These are phyloP conservation scores for Psilopogon haemacephalus DNA, from an alignment of 2,113 vertebrate genomes.

Conservation along the genomic window DNA sequence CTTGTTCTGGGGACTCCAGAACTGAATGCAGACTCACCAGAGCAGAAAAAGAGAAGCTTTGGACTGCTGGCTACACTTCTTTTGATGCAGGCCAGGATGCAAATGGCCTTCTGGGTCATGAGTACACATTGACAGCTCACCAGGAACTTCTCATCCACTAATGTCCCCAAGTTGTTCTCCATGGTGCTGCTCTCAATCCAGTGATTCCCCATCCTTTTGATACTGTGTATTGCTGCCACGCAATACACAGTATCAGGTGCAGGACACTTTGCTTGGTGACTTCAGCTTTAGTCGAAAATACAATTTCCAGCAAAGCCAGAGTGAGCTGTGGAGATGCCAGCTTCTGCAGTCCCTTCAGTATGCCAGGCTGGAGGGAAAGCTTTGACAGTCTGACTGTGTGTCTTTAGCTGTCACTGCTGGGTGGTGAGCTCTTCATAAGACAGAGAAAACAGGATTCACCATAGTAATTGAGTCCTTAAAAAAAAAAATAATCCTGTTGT, in stretches of 20 bases:
- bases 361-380: not conserved
- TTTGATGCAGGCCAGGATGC: not conserved
- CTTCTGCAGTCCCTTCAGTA: not conserved
- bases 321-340: not conserved
- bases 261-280: not conserved
- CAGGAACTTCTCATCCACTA: not conserved
- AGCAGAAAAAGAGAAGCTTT: not conserved
- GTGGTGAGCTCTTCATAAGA: not conserved
- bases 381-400: not conserved
- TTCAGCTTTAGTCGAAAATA: not conserved
- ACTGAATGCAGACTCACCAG: not conserved
- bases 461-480: not conserved
- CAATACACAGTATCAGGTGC: too few species aligned
- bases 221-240: not conserved
- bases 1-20: too few species aligned
- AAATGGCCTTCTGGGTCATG: accelerated
- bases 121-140: accelerated
- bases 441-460: not conserved
- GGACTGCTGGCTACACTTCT: not conserved
- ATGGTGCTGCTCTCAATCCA: not conserved
- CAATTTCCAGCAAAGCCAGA: not conserved
- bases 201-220: accelerated
- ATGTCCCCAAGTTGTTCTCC: not conserved
- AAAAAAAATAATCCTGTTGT: not conserved
- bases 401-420: not conserved